phyloP scores from a whole-genome alignment of 2,888 invertebrate genomes.

The Sesia bembeciformis region DNA sequence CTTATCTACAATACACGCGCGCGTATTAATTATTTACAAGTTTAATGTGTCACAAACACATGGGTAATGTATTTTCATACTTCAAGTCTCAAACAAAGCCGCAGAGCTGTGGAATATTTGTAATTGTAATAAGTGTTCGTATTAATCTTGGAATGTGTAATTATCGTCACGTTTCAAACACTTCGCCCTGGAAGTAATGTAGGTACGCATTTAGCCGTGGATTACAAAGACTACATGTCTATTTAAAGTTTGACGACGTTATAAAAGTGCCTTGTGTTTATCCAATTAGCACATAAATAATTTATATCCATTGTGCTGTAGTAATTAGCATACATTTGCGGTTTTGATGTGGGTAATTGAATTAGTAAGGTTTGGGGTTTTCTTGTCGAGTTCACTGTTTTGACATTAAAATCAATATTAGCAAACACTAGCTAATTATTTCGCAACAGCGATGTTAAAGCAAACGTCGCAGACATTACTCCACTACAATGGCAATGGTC shows the following conservation, averaged over 20 bases:
- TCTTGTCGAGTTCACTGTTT: no score
- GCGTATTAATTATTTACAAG: not conserved
- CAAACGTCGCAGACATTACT: no score
- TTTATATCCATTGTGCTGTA: no score
- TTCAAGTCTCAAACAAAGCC: not conserved
- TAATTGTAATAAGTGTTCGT: constrained; percentile 10
- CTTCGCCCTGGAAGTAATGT: constrained; percentile 5
- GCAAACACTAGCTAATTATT: no score
- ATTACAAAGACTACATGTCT: not conserved
- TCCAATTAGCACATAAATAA: no score
- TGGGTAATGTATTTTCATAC: not conserved
- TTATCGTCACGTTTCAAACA: constrained; percentile 10
- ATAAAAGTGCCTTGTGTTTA: no score
- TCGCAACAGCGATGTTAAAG: no score
- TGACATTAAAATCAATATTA: no score
- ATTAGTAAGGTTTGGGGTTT: no score
- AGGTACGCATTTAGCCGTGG: constrained; percentile 4
- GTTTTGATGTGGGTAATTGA: no score
- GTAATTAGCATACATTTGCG: no score
- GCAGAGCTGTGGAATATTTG: constrained; percentile 1
- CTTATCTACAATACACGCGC: not conserved
- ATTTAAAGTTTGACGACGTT: not conserved
- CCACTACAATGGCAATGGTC: no score
- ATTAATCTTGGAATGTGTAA: constrained; percentile 13
- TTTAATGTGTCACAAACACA: not conserved